phyloP scores from a whole-genome alignment of 1,140 invertebrate genomes.

The Formica exsecta region DNA sequence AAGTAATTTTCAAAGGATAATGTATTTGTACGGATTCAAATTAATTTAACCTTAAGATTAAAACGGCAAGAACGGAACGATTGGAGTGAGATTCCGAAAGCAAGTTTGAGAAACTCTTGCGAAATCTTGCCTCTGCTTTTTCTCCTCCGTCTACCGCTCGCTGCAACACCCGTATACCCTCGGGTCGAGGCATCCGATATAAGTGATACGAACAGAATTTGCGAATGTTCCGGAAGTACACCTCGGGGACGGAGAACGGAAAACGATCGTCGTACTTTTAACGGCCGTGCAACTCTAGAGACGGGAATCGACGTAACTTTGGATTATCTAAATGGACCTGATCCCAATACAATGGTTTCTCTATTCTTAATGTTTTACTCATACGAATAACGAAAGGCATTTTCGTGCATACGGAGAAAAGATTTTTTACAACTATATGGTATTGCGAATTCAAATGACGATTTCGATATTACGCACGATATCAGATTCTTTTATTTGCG shows the following conservation, averaged over 20 bases:
- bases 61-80: not conserved
- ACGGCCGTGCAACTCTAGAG: slow-evolving; percentile 65
- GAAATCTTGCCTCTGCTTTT: slow-evolving; percentile 27
- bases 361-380: slow-evolving; percentile 53
- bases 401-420: not conserved
- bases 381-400: not conserved
- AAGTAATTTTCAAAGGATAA: not conserved
- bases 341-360: slow-evolving; percentile 69
- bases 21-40: not conserved
- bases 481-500: not conserved
- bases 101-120: not conserved
- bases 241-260: slow-evolving; percentile 51
- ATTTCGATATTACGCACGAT: not conserved
- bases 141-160: not conserved
- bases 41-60: not conserved
- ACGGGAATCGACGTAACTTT: slow-evolving; percentile 60
- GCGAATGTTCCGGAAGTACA: slow-evolving; percentile 55
- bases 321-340: slow-evolving; percentile 72
- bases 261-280: slow-evolving; percentile 67
- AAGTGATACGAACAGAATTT: slow-evolving; percentile 57
- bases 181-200: slow-evolving; percentile 27
- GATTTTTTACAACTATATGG: not conserved
- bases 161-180: not conserved
- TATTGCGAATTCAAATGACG: slow-evolving; percentile 4
- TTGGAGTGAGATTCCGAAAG: not conserved